phyloP scores from a whole-genome alignment of 1,140 invertebrate genomes.

The Andricus grossulariae region DNA sequence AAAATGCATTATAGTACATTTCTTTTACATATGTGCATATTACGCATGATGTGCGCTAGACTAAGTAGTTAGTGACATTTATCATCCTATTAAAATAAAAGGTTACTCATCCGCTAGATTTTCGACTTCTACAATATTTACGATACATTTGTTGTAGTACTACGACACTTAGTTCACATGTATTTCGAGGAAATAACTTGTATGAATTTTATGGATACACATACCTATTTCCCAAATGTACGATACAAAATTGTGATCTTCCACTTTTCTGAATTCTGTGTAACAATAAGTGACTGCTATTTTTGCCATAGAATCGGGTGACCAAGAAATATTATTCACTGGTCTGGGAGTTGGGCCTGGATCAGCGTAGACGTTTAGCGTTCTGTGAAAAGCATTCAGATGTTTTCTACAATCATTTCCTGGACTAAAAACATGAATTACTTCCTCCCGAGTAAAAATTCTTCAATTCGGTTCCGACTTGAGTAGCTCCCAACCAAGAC shows the following conservation, averaged over 20 bases:
- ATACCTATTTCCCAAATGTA: slow-evolving; percentile 94
- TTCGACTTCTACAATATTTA: too few relatives aligned
- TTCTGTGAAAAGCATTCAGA: slow-evolving; percentile 50
- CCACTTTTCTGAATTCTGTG: slow-evolving; percentile 81
- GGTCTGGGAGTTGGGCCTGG: slow-evolving; percentile 81
- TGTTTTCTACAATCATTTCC: not conserved
- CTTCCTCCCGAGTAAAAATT: too few relatives aligned
- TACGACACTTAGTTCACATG: too few relatives aligned
- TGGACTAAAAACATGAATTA: not conserved
- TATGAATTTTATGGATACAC: slow-evolving; percentile 38
- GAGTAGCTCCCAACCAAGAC: not conserved
- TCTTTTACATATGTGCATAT: too few relatives aligned
- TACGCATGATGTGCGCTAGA: too few relatives aligned
- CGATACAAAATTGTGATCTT: slow-evolving; percentile 78
- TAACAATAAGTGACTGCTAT: slow-evolving; percentile 91
- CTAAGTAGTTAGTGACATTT: too few relatives aligned
- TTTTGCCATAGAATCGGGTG: slow-evolving; percentile 86
- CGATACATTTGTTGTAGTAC: too few relatives aligned
- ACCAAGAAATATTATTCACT: slow-evolving; percentile 91
- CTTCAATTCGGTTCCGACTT: too few relatives aligned
- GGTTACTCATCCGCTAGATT: too few relatives aligned
- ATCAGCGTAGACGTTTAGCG: slow-evolving; percentile 75
- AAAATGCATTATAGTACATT: too few relatives aligned
- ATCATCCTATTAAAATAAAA: too few relatives aligned
- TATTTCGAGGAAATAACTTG: too few relatives aligned